Conservation (phyloP, 2,888 invertebrate genomes). For the Diarsia rubi region DNA sequence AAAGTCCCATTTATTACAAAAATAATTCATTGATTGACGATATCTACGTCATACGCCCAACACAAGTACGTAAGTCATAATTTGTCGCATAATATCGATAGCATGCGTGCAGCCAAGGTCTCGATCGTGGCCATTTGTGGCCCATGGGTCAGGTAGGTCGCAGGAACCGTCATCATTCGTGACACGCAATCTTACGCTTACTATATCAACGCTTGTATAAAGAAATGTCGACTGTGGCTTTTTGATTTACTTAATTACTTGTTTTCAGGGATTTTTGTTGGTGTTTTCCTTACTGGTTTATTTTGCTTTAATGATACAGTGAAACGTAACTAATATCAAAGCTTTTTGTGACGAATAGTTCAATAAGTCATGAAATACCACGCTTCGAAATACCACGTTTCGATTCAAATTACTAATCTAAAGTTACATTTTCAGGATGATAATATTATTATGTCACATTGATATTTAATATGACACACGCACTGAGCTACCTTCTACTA, state of each 20-base stretch:
- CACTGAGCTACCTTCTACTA: background rate
- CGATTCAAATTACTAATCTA: background rate
- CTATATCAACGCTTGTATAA: slow-evolving; percentile 26
- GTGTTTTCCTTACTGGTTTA: slow-evolving; percentile 11
- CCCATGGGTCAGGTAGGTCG: slow-evolving; percentile 31
- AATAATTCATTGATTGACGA: background rate
- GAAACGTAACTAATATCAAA: background rate
- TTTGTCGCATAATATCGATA: slow-evolving; percentile 41
- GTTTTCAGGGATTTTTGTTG: slow-evolving; percentile 11
- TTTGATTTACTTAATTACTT: slow-evolving; percentile 48
- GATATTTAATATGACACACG: background rate
- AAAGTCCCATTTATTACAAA: background rate
- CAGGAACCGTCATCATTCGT: slow-evolving; percentile 23
- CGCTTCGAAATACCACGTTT: background rate
- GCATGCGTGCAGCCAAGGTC: slow-evolving; percentile 55
- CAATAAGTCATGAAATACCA: background rate
- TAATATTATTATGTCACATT: background rate
- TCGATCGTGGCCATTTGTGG: slow-evolving; percentile 34
- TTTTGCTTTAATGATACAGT: slow-evolving; percentile 6
- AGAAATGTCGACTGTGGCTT: slow-evolving; percentile 30
- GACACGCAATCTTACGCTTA: slow-evolving; percentile 63
- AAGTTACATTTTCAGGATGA: background rate
- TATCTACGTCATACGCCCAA: slow-evolving; percentile 1
- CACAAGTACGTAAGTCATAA: background rate
- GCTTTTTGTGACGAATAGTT: background rate